Percentiles rank a stretch among this genome's conserved stretches.
These are phyloP conservation scores for Etheostoma spectabile DNA, from an alignment of 2,113 vertebrate species.

Conservation along the genomic window DNA sequence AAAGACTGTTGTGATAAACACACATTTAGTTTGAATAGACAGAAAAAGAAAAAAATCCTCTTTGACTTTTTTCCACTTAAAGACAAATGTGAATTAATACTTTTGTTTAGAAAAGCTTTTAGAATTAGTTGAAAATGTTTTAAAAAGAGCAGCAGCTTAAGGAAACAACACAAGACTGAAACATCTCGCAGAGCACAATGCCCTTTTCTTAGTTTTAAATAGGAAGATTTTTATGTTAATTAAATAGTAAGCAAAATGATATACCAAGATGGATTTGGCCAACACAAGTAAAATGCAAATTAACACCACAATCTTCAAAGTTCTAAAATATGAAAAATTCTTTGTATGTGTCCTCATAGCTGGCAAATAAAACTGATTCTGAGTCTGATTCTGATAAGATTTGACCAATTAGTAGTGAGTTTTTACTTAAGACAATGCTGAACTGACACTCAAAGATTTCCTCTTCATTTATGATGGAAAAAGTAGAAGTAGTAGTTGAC, in stretches of 20 bases:
- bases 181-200: background rate
- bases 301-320: background rate
- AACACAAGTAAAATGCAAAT: background rate
- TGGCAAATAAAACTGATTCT: too few relatives aligned
- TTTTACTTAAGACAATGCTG: background rate
- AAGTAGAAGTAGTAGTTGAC: background rate
- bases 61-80: background rate
- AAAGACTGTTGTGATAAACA: background rate
- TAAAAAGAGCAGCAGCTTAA: background rate
- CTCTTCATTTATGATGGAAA: slow-evolving; percentile 26
- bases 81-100: background rate
- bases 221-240: background rate
- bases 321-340: background rate
- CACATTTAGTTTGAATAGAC: background rate
- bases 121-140: background rate
- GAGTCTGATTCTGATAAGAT: background rate
- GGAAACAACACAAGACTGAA: background rate
- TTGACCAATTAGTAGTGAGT: background rate
- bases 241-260: background rate
- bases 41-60: background rate
- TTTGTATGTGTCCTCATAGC: too few relatives aligned
- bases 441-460: background rate
- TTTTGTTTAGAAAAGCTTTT: slow-evolving; percentile 1
- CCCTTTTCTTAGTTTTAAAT: background rate
- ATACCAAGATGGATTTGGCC: background rate